phyloP scores from a whole-genome alignment of 2,113 vertebrate species.

The Puffinus mauretanicus region DNA sequence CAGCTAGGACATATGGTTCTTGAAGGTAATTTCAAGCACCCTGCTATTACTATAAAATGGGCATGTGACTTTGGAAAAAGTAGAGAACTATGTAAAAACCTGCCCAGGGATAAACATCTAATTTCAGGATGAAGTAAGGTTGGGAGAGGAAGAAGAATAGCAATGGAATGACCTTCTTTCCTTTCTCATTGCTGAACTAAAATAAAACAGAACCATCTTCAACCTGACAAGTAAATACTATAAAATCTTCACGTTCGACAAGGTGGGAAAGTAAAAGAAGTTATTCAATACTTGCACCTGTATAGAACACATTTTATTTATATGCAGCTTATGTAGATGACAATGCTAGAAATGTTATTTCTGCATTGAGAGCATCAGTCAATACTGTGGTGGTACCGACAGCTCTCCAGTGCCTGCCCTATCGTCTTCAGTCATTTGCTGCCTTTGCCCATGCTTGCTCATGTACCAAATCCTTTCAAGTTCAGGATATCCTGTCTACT shows the following conservation, averaged over 20 bases:
- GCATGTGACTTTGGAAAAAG: neutral
- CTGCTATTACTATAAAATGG: neutral
- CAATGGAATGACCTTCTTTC: neutral
- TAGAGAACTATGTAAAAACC: neutral
- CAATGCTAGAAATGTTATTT: neutral
- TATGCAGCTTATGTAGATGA: neutral
- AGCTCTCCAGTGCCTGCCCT: neutral
- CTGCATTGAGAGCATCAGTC: neutral
- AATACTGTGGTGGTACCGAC: accelerated
- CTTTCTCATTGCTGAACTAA: neutral
- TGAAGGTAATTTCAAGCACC: neutral
- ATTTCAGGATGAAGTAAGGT: neutral
- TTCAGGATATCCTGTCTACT: neutral
- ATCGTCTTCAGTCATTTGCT: neutral
- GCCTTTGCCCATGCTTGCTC: neutral
- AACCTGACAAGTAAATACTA: neutral
- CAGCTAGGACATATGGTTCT: neutral
- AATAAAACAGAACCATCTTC: neutral
- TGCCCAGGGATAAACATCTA: neutral
- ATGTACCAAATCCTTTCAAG: neutral
- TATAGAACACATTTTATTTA: neutral
- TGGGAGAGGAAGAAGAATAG: neutral
- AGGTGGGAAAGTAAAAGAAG: neutral
- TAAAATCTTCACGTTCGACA: neutral
- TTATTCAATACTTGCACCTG: neutral